These are phyloP conservation scores for Prostheceraeus crozeri DNA, from an alignment of 2,888 invertebrate species.

Conservation along the genomic window DNA sequence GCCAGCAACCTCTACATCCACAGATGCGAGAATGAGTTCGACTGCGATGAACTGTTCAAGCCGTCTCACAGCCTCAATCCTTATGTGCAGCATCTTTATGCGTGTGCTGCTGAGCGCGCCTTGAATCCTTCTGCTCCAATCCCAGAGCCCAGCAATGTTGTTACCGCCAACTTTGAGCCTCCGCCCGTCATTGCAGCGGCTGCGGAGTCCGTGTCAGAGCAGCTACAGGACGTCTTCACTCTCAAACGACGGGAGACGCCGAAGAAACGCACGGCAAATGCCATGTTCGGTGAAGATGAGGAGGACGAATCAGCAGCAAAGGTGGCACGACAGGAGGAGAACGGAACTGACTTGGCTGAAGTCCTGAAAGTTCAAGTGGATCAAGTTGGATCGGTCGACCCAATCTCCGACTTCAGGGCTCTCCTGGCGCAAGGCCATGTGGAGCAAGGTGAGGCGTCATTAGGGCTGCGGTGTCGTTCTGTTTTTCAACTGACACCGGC, in stretches of 20 bases:
- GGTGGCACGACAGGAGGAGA: constrained; percentile 43
- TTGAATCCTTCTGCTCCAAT: constrained; percentile 62
- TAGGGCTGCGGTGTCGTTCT: too few species aligned
- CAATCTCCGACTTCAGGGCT: constrained; percentile 62
- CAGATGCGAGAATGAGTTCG: not conserved
- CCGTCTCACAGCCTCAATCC: constrained; percentile 55
- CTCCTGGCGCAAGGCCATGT: constrained; percentile 48
- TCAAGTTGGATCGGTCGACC: constrained; percentile 63
- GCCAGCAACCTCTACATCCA: not conserved
- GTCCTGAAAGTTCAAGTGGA: constrained; percentile 32
- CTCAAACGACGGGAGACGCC: constrained; percentile 44
- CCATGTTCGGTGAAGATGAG: constrained; percentile 50
- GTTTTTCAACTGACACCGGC: too few species aligned
- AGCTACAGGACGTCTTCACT: constrained; percentile 48
- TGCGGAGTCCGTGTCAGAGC: constrained; percentile 46
- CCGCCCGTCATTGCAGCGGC: constrained; percentile 46
- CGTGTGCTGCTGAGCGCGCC: constrained; percentile 56
- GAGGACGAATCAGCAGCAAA: constrained; percentile 44
- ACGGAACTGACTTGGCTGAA: constrained; percentile 42
- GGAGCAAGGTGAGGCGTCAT: constrained; percentile 41
- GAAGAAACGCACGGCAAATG: constrained; percentile 50
- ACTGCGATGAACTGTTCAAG: constrained; percentile 47
- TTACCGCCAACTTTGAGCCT: constrained; percentile 50
- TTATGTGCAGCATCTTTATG: constrained; percentile 49
- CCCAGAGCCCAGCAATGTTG: constrained; percentile 58